A percentile compares a stretch with the other conserved stretches of the same genome.
Conservation (phyloP, 2,113 vertebrate species). For the Ivindomyrus marchei region DNA sequence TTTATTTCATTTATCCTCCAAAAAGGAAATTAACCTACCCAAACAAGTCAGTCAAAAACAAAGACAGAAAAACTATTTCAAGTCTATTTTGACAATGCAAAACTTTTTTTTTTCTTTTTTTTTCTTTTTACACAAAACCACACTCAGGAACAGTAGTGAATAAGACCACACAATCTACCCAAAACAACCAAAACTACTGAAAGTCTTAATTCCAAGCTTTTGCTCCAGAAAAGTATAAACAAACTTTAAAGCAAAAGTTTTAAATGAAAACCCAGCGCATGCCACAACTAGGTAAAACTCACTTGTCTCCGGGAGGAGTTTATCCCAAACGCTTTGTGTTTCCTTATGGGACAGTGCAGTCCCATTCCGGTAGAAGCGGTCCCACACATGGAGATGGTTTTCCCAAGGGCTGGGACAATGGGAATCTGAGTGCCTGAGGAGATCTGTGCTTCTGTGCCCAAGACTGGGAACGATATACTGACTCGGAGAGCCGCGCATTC, state of each 20-base stretch:
- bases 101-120: neutral
- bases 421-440: neutral
- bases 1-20: neutral
- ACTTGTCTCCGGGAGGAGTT: neutral
- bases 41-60: neutral
- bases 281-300: neutral
- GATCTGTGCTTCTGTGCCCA: neutral
- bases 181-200: neutral
- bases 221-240: neutral
- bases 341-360: neutral
- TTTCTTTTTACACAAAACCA: neutral
- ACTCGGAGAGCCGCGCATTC: neutral
- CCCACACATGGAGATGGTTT: conserved; percentile 5
- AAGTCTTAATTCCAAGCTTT: neutral
- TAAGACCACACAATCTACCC: neutral
- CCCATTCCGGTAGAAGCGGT: neutral
- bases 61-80: neutral
- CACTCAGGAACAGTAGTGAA: neutral
- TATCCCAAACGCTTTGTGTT: neutral
- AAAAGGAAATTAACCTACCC: neutral
- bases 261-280: neutral
- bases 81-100: neutral
- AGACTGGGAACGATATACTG: conserved; percentile 2
- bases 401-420: neutral
- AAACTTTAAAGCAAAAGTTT: neutral